These are phyloP conservation scores for Coleophora flavipennella DNA, from an alignment of 2,888 invertebrate genomes.

Conservation along the genomic window DNA sequence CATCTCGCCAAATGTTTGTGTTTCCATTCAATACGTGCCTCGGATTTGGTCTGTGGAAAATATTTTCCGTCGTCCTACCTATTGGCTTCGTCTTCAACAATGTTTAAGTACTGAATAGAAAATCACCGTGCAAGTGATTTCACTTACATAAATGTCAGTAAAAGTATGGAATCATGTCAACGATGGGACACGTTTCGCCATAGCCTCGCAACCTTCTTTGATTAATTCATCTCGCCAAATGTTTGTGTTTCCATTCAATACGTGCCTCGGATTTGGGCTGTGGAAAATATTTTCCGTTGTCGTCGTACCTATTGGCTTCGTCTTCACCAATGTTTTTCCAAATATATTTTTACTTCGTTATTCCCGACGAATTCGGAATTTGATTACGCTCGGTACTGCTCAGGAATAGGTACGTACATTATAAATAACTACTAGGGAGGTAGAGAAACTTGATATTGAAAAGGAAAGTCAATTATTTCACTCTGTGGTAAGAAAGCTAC, in stretches of 20 bases:
- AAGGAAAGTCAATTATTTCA: no score
- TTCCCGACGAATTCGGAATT: not conserved
- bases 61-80: conserved; percentile 20
- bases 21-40: conserved; percentile 25
- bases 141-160: no score
- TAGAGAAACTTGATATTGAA: no score
- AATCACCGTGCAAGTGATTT: no score
- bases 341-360: not conserved
- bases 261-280: conserved; percentile 25
- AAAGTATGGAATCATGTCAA: no score
- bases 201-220: not conserved
- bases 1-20: conserved; percentile 33
- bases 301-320: no score
- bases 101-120: no score
- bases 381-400: no score
- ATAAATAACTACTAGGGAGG: no score
- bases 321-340: conserved; percentile 18
- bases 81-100: conserved; percentile 2
- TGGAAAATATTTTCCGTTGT: conserved; percentile 28
- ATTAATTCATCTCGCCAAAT: conserved; percentile 21
- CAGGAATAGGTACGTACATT: no score
- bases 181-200: conserved; percentile 9
- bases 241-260: conserved; percentile 36
- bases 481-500: no score
- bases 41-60: conserved; percentile 29